Percentiles rank a stretch among this genome's conserved stretches.
phyloP scores from a whole-genome alignment of 2,113 vertebrate genomes.

The Heliornis fulica region DNA sequence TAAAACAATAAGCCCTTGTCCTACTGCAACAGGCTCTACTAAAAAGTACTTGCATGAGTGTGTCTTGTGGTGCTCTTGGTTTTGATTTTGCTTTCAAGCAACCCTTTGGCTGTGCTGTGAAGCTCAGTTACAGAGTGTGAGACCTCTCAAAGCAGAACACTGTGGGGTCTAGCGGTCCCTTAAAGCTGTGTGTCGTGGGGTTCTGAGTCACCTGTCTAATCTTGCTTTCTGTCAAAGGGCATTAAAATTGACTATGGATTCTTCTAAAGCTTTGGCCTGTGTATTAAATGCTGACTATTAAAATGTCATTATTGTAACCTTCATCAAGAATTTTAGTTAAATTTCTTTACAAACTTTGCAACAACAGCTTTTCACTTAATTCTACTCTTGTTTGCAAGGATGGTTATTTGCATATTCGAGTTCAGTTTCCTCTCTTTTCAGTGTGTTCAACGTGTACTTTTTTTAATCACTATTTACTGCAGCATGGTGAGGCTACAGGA shows the following conservation, averaged over 20 bases:
- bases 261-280: not conserved
- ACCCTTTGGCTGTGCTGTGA: not conserved
- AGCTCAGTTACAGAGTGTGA: not conserved
- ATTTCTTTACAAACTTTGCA: not conserved
- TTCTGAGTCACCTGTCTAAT: not conserved
- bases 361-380: not conserved
- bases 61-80: not conserved
- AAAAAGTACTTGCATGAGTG: not conserved
- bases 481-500: not conserved
- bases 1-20: too few species aligned
- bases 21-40: too few species aligned
- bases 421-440: not conserved
- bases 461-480: not conserved
- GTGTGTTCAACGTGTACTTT: accelerated
- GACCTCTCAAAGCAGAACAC: not conserved
- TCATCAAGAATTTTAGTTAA: not conserved
- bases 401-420: not conserved
- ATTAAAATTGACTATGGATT: not conserved
- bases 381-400: not conserved
- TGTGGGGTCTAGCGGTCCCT: not conserved
- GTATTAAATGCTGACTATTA: not conserved
- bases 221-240: not conserved
- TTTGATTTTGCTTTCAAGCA: not conserved
- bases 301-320: not conserved
- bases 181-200: accelerated